Evolutionary conservation across 2,113 vertebrate species (phyloP).

Genomic region (Tetrao urogallus): DNA sequence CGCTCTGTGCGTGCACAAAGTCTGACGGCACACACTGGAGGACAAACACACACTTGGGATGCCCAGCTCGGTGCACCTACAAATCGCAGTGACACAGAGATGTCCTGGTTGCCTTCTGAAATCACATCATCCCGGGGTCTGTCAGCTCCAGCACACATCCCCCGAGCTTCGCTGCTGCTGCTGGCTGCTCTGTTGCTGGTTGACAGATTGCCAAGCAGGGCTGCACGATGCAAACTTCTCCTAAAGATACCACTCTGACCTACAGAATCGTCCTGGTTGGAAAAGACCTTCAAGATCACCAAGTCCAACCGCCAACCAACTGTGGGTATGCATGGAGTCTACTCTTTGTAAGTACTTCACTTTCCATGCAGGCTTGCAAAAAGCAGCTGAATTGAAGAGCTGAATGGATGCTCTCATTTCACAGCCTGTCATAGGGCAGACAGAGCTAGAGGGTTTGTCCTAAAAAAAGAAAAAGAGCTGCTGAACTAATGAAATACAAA

Average conservation of each 20-base stretch:
- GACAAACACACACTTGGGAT: background rate
- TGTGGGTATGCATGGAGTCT: background rate
- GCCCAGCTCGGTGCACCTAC: background rate
- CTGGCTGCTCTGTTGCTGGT: background rate
- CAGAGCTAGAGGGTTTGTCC: background rate
- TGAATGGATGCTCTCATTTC: background rate
- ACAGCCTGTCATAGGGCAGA: background rate
- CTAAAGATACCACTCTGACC: background rate
- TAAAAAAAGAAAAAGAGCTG: background rate
- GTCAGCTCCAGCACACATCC: background rate
- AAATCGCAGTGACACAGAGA: background rate
- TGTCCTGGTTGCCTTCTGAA: background rate
- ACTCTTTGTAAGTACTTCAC: background rate
- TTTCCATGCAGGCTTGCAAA: background rate
- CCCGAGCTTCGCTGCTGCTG: background rate
- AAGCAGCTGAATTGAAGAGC: background rate
- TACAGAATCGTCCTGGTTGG: background rate
- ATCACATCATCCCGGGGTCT: background rate
- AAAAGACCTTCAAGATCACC: too few relatives aligned
- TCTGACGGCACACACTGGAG: background rate
- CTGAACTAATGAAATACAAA: background rate
- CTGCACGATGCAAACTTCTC: background rate
- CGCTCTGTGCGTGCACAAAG: accelerated
- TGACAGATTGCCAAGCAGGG: background rate
- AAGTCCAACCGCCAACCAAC: too few relatives aligned